Evolutionary conservation across 2,888 invertebrate genomes (phyloP).

Genomic region (Habrosyne pyritoides): DNA sequence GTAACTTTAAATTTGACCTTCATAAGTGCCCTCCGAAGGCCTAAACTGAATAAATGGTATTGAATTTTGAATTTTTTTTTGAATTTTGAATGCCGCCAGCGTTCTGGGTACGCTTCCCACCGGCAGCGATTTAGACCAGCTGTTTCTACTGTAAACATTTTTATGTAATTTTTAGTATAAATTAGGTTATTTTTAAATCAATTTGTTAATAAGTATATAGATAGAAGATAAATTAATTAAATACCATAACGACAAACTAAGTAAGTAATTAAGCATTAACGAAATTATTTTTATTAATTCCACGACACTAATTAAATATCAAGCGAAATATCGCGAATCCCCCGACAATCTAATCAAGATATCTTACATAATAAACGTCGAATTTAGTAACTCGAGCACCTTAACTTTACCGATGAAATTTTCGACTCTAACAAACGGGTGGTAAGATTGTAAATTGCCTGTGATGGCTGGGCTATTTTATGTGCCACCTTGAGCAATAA

Average conservation of each 20-base stretch:
- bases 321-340: constrained; percentile 36
- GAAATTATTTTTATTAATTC: not conserved
- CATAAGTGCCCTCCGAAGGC: too few species aligned
- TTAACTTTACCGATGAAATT: constrained; percentile 12
- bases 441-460: constrained; percentile 25
- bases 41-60: too few species aligned
- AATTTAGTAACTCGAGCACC: constrained; percentile 35
- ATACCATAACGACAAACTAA: not conserved
- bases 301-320: constrained; percentile 25
- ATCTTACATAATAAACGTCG: constrained; percentile 43
- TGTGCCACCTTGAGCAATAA: constrained; percentile 47
- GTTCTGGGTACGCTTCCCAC: too few species aligned
- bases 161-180: too few species aligned
- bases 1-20: too few species aligned
- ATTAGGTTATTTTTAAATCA: too few species aligned
- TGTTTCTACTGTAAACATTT: too few species aligned
- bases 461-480: constrained; percentile 31
- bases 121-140: too few species aligned
- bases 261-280: not conserved
- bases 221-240: not conserved
- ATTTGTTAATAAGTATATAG: too few species aligned
- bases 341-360: constrained; percentile 44
- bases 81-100: too few species aligned
- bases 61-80: too few species aligned
- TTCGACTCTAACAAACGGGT: constrained; percentile 14